Percentiles rank a stretch among this genome's conserved stretches.
These are phyloP conservation scores for Drosophila meridionalis DNA, from an alignment of 2,888 invertebrate species.

Conservation along the genomic window DNA sequence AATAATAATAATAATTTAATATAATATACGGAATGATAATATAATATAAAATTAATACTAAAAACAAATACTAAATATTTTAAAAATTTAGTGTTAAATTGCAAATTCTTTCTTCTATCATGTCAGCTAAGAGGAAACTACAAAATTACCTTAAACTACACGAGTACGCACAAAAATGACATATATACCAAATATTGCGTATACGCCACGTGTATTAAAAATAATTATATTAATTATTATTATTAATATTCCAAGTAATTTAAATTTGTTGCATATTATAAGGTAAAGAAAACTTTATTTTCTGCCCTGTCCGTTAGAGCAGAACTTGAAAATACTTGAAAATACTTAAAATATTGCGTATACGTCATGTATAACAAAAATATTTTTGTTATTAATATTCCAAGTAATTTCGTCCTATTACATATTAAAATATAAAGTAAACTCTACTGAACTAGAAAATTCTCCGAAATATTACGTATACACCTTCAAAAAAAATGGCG, in stretches of 20 bases:
- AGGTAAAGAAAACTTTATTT: too few species aligned
- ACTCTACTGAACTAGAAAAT: not conserved
- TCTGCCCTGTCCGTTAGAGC: not conserved
- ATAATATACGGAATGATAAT: too few species aligned
- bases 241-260: not conserved
- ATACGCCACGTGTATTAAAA: not conserved
- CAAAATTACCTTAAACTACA: not conserved
- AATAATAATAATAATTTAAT: too few species aligned
- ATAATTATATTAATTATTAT: not conserved
- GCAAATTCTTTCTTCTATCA: too few species aligned
- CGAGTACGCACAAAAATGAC: not conserved
- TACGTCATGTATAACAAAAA: not conserved
- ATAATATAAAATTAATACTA: too few species aligned
- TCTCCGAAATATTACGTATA: conserved; percentile 2
- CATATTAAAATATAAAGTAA: not conserved
- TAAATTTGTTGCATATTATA: not conserved
- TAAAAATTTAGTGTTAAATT: too few species aligned
- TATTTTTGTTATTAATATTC: not conserved
- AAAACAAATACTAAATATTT: too few species aligned
- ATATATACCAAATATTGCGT: not conserved
- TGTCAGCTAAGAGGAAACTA: not conserved
- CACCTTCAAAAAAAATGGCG: not conserved
- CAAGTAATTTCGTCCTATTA: not conserved
- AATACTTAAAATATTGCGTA: not conserved
- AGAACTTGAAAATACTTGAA: not conserved